Evolutionary conservation across 2,113 vertebrate species (phyloP).

Genomic region (Anolis carolinensis): DNA sequence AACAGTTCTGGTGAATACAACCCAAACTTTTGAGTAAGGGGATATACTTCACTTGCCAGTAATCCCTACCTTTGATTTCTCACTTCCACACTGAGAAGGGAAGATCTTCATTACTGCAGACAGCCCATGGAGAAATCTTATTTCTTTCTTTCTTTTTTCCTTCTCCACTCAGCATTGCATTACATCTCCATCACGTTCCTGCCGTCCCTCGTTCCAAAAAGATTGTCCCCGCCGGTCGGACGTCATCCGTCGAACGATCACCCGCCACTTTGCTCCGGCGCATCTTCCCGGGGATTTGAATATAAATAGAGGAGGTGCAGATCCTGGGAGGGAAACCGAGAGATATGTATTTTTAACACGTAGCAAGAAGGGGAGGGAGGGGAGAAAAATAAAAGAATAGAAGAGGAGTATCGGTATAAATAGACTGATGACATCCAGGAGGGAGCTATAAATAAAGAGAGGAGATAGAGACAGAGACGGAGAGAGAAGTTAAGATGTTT

Average conservation of each 20-base stretch:
- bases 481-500: not conserved
- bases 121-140: too few relatives aligned
- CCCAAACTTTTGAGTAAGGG: too few relatives aligned
- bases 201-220: not conserved
- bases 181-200: too few relatives aligned
- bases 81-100: too few relatives aligned
- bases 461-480: not conserved
- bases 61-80: too few relatives aligned
- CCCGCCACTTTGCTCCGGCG: slow-evolving; percentile 57
- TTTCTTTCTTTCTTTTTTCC: too few relatives aligned
- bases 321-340: slow-evolving; percentile 5
- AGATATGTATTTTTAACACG: slow-evolving; percentile 59
- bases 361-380: not conserved
- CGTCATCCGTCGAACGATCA: slow-evolving; percentile 64
- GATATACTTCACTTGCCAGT: too few relatives aligned
- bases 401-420: slow-evolving; percentile 58
- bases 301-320: slow-evolving; percentile 60
- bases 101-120: too few relatives aligned
- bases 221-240: slow-evolving; percentile 34
- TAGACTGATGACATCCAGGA: slow-evolving; percentile 58
- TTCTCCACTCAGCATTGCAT: too few relatives aligned
- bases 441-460: slow-evolving; percentile 62
- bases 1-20: too few relatives aligned
- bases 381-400: not conserved
- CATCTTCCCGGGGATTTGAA: slow-evolving; percentile 63